Evolutionary conservation across 2,113 vertebrate species (phyloP).

Genomic region (Irena cyanogastra): DNA sequence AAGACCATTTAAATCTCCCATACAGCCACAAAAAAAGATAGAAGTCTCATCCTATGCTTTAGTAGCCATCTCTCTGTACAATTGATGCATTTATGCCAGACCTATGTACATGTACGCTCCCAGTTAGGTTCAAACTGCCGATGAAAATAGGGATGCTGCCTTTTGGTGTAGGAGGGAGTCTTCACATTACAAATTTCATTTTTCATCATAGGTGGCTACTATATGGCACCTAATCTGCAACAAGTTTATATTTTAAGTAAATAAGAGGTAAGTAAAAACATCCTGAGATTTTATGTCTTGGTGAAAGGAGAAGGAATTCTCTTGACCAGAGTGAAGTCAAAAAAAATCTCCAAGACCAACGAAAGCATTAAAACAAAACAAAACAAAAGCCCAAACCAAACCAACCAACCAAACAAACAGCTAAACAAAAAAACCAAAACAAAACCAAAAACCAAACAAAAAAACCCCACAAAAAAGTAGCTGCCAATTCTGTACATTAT

Average conservation of each 20-base stretch:
- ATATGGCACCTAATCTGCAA: background rate
- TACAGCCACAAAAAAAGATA: background rate
- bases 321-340: background rate
- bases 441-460: background rate
- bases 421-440: no score
- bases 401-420: no score
- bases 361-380: background rate
- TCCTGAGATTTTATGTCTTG: background rate
- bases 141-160: background rate
- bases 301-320: background rate
- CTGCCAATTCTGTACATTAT: background rate
- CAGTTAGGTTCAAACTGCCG: background rate
- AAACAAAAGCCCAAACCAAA: background rate
- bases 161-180: background rate
- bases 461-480: background rate
- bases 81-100: background rate
- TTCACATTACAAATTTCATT: background rate
- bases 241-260: background rate
- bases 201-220: background rate
- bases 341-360: background rate
- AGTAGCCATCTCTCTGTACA: background rate
- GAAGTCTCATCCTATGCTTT: background rate
- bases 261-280: background rate
- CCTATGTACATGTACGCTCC: background rate
- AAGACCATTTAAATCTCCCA: background rate